Evolutionary conservation across 2,113 vertebrate genomes (phyloP).

Genomic region (Austrofundulus limnaeus): DNA sequence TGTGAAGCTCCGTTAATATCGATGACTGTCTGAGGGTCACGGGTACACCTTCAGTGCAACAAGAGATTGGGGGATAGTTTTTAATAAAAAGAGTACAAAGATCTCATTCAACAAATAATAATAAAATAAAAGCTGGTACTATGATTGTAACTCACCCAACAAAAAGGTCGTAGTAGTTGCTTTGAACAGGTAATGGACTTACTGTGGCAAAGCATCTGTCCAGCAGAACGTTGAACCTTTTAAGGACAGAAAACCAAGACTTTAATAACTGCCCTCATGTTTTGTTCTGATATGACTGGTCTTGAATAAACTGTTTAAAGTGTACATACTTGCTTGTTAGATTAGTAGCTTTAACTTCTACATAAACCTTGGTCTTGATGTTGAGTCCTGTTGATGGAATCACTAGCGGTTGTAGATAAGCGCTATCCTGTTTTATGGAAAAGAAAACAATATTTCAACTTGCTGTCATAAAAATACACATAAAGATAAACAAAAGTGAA

Average conservation of each 20-base stretch:
- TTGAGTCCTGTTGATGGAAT: conserved; percentile 67
- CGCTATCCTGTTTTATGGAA: conserved; percentile 36
- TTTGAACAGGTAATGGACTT: conserved; percentile 29
- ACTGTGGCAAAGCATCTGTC: conserved; percentile 78
- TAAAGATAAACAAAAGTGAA: neutral
- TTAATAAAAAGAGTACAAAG: neutral
- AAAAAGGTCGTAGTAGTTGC: conserved; percentile 74
- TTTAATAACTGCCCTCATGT: neutral
- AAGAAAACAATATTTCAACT: neutral
- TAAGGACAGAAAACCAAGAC: neutral
- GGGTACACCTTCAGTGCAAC: conserved; percentile 16
- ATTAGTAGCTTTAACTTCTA: conserved; percentile 71
- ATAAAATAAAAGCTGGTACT: too few species aligned
- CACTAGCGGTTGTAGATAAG: neutral
- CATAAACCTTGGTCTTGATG: conserved; percentile 78
- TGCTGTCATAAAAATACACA: neutral
- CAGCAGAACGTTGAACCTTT: conserved; percentile 79
- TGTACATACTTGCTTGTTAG: conserved; percentile 71
- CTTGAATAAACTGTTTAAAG: neutral
- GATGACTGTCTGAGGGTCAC: conserved; percentile 71
- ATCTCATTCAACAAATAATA: too few species aligned
- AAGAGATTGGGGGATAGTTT: neutral
- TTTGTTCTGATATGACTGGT: neutral
- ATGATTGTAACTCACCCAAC: conserved; percentile 77
- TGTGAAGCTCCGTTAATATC: conserved; percentile 65